These are phyloP conservation scores for Acropternis orthonyx DNA, from an alignment of 2,797 vertebrate genomes.

Conservation along the genomic window DNA sequence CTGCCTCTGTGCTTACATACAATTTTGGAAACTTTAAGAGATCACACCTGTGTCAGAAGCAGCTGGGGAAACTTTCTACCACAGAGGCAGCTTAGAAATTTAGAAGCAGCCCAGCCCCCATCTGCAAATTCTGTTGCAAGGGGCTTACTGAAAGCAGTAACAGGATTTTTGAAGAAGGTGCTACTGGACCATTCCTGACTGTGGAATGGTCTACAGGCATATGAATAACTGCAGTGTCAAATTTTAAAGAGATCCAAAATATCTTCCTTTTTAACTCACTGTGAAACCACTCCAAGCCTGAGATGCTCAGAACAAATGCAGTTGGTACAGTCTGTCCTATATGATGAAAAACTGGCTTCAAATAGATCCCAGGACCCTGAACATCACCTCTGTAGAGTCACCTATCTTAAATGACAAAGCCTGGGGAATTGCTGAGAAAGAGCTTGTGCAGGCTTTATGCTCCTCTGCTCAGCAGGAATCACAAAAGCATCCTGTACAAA, in stretches of 20 bases:
- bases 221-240: not conserved
- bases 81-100: not conserved
- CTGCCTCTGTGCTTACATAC: not conserved
- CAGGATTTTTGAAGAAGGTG: not conserved
- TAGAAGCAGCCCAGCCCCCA: not conserved
- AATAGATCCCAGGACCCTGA: not conserved
- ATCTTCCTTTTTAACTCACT: not conserved
- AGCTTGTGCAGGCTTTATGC: not conserved
- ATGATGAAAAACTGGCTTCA: not conserved
- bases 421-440: not conserved
- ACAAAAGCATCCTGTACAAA: conserved; percentile 23
- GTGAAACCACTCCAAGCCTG: not conserved
- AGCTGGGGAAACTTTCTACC: not conserved
- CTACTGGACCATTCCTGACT: not conserved
- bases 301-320: not conserved
- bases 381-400: not conserved
- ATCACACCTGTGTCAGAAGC: not conserved
- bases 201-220: not conserved
- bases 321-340: not conserved
- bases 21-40: not conserved
- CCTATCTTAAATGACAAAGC: conserved; percentile 8
- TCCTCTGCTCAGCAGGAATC: conserved; percentile 19
- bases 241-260: not conserved
- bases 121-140: not conserved
- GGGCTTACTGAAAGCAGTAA: not conserved